These are phyloP conservation scores for Eriocheir sinensis DNA, from an alignment of 1,140 invertebrate species.

Conservation along the genomic window DNA sequence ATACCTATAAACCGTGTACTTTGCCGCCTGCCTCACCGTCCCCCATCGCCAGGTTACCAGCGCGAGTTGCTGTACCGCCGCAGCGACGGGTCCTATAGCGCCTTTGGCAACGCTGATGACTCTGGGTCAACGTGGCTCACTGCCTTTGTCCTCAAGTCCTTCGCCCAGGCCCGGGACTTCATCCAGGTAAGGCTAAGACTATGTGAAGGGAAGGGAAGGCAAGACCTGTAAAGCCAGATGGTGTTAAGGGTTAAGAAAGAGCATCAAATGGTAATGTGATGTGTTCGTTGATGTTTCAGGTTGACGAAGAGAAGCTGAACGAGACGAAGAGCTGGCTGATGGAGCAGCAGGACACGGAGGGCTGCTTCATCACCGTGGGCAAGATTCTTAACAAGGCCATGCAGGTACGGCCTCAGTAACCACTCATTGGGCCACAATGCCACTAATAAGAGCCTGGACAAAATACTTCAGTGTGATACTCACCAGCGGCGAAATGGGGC, in stretches of 20 bases:
- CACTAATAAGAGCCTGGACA: too few relatives aligned
- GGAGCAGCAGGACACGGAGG: constrained; percentile 54
- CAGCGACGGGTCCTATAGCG: constrained; percentile 96
- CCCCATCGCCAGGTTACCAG: constrained; percentile 88
- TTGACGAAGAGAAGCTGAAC: constrained; percentile 83
- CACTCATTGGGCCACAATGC: too few relatives aligned
- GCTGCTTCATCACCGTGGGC: constrained; percentile 73
- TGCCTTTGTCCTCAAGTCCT: constrained; percentile 89
- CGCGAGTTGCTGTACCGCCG: constrained; percentile 94
- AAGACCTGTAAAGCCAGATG: neutral
- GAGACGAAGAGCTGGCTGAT: constrained; percentile 82
- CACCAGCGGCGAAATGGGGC: too few relatives aligned
- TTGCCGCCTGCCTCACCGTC: neutral
- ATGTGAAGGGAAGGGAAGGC: too few relatives aligned
- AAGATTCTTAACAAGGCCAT: constrained; percentile 75
- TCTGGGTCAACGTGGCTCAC: constrained; percentile 92
- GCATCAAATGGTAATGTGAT: neutral
- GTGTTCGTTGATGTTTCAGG: constrained; percentile 19
- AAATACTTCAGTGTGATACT: too few relatives aligned
- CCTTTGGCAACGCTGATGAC: constrained; percentile 88
- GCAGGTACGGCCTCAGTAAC: constrained; percentile 61
- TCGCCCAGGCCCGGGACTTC: constrained; percentile 86
- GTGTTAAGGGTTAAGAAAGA: neutral
- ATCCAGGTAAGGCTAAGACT: constrained; percentile 86
- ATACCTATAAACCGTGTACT: too few relatives aligned